A percentile compares a stretch with the other conserved stretches of the same genome.
phyloP scores from a whole-genome alignment of 2,113 vertebrate genomes.

The Bubo scandiacus region DNA sequence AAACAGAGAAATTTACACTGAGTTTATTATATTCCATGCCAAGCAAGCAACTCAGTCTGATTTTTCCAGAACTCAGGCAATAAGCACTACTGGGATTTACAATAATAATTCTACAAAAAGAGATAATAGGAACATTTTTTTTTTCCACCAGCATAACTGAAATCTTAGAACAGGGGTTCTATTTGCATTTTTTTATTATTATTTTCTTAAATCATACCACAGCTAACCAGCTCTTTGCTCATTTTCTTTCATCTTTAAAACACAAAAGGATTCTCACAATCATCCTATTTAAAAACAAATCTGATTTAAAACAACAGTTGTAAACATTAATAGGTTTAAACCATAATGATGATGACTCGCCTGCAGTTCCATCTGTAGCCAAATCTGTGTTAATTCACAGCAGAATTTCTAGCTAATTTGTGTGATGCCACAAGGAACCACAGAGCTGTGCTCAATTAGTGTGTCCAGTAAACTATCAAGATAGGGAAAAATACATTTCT shows the following conservation, averaged over 20 bases:
- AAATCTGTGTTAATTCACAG: conserved; percentile 14
- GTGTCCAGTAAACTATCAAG: not conserved
- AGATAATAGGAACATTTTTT: not conserved
- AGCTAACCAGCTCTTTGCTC: not conserved
- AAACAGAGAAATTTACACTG: not conserved
- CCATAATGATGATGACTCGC: not conserved
- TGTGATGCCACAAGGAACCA: not conserved
- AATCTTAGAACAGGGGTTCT: not conserved
- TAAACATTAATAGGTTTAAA: conserved; percentile 9
- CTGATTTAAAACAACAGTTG: not conserved
- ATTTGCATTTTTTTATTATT: not conserved
- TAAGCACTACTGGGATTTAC: not conserved
- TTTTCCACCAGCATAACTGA: not conserved
- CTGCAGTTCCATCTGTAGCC: not conserved
- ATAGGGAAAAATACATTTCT: not conserved
- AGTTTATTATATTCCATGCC: not conserved
- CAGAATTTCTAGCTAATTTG: not conserved
- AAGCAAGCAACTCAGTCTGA: not conserved
- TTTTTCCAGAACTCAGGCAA: not conserved
- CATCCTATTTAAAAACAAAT: not conserved
- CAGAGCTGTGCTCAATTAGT: not conserved
- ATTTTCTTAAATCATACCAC: not conserved
- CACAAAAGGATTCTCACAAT: not conserved
- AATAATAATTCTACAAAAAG: not conserved
- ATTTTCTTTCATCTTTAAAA: not conserved